These are phyloP conservation scores for Andrena fulva DNA, from an alignment of 2,888 invertebrate genomes.

Conservation along the genomic window DNA sequence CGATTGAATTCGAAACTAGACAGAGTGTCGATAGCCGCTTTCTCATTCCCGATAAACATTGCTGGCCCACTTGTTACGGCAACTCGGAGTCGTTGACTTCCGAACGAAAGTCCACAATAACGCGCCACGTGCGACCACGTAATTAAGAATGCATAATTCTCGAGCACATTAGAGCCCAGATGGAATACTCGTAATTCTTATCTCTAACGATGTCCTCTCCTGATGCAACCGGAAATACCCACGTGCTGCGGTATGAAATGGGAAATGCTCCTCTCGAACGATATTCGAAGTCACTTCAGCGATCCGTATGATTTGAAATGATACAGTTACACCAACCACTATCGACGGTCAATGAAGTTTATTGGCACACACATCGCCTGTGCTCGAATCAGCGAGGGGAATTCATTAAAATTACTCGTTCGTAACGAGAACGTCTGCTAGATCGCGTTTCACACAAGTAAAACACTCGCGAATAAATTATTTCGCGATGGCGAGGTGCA, in stretches of 20 bases:
- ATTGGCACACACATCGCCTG: not conserved
- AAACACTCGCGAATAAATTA: not conserved
- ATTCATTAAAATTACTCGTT: conserved; percentile 18
- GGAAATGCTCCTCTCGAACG: conserved; percentile 1
- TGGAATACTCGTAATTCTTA: conserved; percentile 58
- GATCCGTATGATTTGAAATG: not conserved
- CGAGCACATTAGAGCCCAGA: conserved; percentile 44
- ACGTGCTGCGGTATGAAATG: conserved; percentile 45
- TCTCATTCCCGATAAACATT: conserved; percentile 28
- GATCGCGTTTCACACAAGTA: not conserved
- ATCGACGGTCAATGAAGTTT: conserved; percentile 9
- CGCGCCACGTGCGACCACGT: conserved; percentile 40
- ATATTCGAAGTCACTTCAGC: not conserved
- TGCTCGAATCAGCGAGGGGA: conserved; percentile 15
- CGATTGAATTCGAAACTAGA: not conserved
- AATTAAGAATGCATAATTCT: conserved; percentile 56
- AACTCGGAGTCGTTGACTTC: conserved; percentile 50
- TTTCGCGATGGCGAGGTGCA: not conserved
- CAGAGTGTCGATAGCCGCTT: not conserved
- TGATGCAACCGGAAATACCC: conserved; percentile 55
- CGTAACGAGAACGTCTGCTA: conserved; percentile 8
- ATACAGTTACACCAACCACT: not conserved
- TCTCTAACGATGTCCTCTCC: conserved; percentile 49
- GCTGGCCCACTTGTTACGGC: conserved; percentile 39
- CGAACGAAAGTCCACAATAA: conserved; percentile 44